Conservation (phyloP, 2,888 invertebrate species). For the Balanococcus diminutus region DNA sequence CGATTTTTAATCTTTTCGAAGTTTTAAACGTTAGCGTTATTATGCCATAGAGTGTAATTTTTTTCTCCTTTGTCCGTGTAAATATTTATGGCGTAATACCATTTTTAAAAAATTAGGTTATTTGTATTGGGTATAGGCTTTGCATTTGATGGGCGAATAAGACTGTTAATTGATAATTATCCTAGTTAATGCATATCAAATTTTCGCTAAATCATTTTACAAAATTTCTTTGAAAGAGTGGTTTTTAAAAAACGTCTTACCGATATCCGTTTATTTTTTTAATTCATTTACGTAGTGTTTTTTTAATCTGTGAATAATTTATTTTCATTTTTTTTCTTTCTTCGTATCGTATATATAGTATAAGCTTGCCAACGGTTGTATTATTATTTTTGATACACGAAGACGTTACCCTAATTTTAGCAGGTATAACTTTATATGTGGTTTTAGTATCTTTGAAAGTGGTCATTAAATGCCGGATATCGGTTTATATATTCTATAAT, state of each 20-base stretch:
- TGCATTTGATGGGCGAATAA: constrained; percentile 39
- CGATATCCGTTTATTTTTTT: neutral
- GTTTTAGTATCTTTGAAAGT: neutral
- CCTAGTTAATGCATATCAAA: neutral
- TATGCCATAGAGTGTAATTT: neutral
- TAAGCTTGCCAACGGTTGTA: constrained; percentile 13
- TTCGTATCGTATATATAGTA: neutral
- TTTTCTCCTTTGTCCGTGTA: neutral
- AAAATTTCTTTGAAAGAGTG: neutral
- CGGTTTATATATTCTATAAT: neutral
- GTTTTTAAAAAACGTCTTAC: neutral
- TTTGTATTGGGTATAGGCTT: constrained; percentile 6
- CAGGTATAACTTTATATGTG: neutral
- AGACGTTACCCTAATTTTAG: constrained; percentile 8
- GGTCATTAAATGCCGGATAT: neutral
- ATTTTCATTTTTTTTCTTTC: neutral
- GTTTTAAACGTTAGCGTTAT: neutral
- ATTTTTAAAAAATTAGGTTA: neutral
- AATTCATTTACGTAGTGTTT: neutral
- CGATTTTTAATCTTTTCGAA: constrained; percentile 1
- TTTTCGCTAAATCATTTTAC: neutral
- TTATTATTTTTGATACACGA: neutral
- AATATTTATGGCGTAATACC: constrained; percentile 17
- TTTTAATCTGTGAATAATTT: neutral
- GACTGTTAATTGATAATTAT: constrained; percentile 27